These are phyloP conservation scores for Hoplodrina blanda DNA, from an alignment of 2,888 invertebrate species.

Conservation along the genomic window DNA sequence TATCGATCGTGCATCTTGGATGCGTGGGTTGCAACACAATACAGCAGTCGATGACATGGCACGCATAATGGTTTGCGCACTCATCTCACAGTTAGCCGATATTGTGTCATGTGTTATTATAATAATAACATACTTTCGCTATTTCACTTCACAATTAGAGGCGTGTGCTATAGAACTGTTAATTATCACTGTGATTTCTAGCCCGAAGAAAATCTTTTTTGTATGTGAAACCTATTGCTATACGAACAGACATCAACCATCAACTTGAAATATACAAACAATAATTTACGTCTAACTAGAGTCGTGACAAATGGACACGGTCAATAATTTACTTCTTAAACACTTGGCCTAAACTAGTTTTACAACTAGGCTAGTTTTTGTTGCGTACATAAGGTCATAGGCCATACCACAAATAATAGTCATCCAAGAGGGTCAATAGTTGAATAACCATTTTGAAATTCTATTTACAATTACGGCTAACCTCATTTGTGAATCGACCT, in stretches of 20 bases:
- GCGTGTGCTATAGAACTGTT: constrained; percentile 32
- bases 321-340: constrained; percentile 12
- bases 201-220: not conserved
- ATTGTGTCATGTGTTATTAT: constrained; percentile 66
- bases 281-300: not conserved
- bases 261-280: not conserved
- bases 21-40: constrained; percentile 59
- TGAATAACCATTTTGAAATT: constrained; percentile 33
- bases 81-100: constrained; percentile 68
- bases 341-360: constrained; percentile 43
- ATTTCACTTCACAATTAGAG: constrained; percentile 45
- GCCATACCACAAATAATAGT: constrained; percentile 31
- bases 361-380: constrained; percentile 40
- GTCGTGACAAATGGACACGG: constrained; percentile 9
- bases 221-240: not conserved
- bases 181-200: constrained; percentile 37
- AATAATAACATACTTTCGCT: constrained; percentile 67
- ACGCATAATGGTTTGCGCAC: constrained; percentile 66
- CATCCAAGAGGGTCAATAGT: constrained; percentile 29
- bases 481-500: not conserved
- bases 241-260: not conserved
- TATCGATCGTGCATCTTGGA: constrained; percentile 53
- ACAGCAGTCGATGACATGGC: constrained; percentile 60
- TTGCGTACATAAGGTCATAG: constrained; percentile 56
- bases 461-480: constrained; percentile 12